Base-by-base conservation (phyloP, 2,797 vertebrate genomes). In the Xenops minutus region DNA sequence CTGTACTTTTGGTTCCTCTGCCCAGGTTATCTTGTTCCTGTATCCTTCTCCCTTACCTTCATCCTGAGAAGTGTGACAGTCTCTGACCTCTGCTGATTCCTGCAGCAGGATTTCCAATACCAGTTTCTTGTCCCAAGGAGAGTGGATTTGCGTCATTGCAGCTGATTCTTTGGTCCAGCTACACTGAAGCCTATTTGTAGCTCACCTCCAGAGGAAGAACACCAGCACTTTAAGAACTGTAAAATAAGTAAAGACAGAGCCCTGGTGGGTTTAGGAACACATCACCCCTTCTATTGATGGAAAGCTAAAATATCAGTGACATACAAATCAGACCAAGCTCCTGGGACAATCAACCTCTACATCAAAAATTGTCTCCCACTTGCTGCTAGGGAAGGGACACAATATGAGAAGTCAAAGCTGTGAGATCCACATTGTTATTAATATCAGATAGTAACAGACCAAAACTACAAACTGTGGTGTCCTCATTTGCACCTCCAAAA, bases 181-280 rank as follows among this genome's bases (percentile, higher is more conserved):
- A 12, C 26, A 32, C 17, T 44, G 72, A 24, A 15, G 12, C 4
- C 43, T 34, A 14, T 69, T 30, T 64, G 61, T 52, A 80, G 22
- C 22, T 32, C 6, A 32, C 10, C 9, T 72, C 22, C 46, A 52
- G 9, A 15, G 20, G 17, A 43, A 68, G 14, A 30, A 51, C 20
- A 41, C 2, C 17, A 52, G 9, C 6, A 46, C 10, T 41, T 64
- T 27, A 55, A 6, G 15, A 58, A 64, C 10, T 54, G 23, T 23
- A 62, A 91, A 77, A 21, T 34, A 48, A 75, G 12, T 24, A 66
- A 49, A 55, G 1, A 6, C 14, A 68, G 14, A 62, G 12, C n/a
- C 15, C 12, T 1, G 0, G 10, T 4, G 4, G 5, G 2, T n/a
- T 83, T 44, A 52, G 46, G 43, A 83, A 64, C 3, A 4, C 8